Conservation (phyloP, 1,140 invertebrate species). For the Bacillus rossius region DNA sequence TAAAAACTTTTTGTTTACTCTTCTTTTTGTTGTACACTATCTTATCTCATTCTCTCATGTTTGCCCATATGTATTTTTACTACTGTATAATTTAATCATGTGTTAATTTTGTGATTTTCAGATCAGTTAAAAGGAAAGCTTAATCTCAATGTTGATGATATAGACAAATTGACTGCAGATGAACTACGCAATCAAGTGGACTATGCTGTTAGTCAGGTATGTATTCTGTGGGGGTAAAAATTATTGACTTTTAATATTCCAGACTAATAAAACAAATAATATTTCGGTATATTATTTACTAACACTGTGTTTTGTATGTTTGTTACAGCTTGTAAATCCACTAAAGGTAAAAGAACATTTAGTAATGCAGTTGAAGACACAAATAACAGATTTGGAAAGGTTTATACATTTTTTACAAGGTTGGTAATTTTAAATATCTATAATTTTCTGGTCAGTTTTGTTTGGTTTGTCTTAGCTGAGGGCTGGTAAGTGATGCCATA, state of each 20-base stretch:
- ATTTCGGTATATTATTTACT: slow-evolving; percentile 48
- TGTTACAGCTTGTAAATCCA: slow-evolving; percentile 82
- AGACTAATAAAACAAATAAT: slow-evolving; percentile 69
- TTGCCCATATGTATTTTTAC: too few species aligned
- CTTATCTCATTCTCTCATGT: too few species aligned
- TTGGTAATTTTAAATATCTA: too few species aligned
- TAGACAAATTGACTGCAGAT: slow-evolving; percentile 62
- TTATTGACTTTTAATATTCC: too few species aligned
- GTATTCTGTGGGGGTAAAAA: too few species aligned
- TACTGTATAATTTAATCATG: too few species aligned
- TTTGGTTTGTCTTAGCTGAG: too few species aligned
- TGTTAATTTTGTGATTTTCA: too few species aligned
- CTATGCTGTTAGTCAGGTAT: slow-evolving; percentile 62
- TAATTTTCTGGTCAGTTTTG: too few species aligned
- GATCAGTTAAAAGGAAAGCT: slow-evolving; percentile 71
- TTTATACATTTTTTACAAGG: slow-evolving; percentile 96
- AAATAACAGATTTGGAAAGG: slow-evolving; percentile 93
- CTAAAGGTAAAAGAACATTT: slow-evolving; percentile 95
- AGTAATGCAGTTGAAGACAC: slow-evolving; percentile 91
- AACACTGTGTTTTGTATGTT: background rate
- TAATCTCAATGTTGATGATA: slow-evolving; percentile 69
- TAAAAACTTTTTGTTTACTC: too few species aligned
- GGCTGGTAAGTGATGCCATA: too few species aligned
- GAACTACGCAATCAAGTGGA: slow-evolving; percentile 76
- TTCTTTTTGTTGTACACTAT: too few species aligned